Evolutionary conservation across 2,888 invertebrate species (phyloP).

Genomic region (Salticus scenicus): DNA sequence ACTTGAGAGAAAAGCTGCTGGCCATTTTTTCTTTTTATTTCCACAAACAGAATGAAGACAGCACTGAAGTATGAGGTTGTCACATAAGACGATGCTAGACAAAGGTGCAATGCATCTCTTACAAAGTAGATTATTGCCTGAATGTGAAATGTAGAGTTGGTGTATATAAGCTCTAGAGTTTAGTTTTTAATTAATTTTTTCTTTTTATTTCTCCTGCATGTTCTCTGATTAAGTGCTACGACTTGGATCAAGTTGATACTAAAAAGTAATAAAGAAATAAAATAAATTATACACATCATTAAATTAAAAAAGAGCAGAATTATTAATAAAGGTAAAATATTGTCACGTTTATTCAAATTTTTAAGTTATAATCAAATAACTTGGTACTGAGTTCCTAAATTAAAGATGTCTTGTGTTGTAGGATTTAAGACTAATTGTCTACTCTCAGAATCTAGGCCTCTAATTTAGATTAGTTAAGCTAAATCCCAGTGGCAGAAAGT

Average conservation of each 20-base stretch:
- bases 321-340: too few relatives aligned
- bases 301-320: too few relatives aligned
- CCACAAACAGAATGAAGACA: slow-evolving; percentile 26
- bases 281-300: background rate
- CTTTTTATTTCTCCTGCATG: slow-evolving; percentile 57
- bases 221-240: slow-evolving; percentile 68
- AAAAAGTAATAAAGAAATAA: slow-evolving; percentile 11
- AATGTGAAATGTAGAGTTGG: slow-evolving; percentile 67
- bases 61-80: slow-evolving; percentile 52
- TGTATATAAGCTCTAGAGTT: slow-evolving; percentile 67
- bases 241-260: slow-evolving; percentile 67
- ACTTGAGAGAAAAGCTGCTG: slow-evolving; percentile 48
- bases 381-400: too few relatives aligned
- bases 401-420: too few relatives aligned
- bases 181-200: slow-evolving; percentile 39
- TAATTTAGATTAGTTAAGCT: too few relatives aligned
- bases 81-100: slow-evolving; percentile 55
- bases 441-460: too few relatives aligned
- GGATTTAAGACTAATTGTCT: too few relatives aligned
- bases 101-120: slow-evolving; percentile 67
- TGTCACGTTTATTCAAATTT: too few relatives aligned
- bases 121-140: slow-evolving; percentile 69
- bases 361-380: too few relatives aligned
- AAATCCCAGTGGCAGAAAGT: too few relatives aligned
- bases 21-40: slow-evolving; percentile 15